These are phyloP conservation scores for Ceratitis capitata DNA, from an alignment of 1,140 invertebrate genomes.

Conservation along the genomic window DNA sequence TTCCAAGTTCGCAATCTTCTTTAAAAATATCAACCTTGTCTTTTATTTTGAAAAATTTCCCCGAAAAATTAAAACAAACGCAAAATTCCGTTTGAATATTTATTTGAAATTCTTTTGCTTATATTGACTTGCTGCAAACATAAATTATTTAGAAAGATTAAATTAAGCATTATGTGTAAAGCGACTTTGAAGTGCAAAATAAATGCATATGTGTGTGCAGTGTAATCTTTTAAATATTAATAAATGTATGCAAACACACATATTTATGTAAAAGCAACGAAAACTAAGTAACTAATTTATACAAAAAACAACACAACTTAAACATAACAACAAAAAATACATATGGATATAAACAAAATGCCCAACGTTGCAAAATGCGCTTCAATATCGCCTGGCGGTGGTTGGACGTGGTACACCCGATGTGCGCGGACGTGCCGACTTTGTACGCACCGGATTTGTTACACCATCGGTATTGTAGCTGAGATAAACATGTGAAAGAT, in stretches of 20 bases:
- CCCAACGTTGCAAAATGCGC: too few species aligned
- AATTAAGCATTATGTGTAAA: neutral
- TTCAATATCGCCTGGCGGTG: conserved; percentile 62
- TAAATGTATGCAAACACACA: neutral
- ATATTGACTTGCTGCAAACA: neutral
- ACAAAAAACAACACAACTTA: neutral
- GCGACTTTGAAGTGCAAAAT: neutral
- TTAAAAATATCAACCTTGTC: too few species aligned
- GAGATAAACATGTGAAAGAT: conserved; percentile 63
- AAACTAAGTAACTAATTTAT: neutral
- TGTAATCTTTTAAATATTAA: neutral
- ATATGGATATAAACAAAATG: neutral
- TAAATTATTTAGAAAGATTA: neutral
- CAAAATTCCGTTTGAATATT: neutral
- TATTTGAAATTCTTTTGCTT: neutral
- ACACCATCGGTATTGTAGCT: conserved; percentile 62
- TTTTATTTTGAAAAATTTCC: neutral
- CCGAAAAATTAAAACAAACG: neutral
- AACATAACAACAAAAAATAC: neutral
- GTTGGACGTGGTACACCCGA: conserved; percentile 62
- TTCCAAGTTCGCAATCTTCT: too few species aligned
- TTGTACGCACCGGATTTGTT: conserved; percentile 56
- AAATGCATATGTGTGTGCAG: neutral
- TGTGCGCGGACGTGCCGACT: conserved; percentile 59
- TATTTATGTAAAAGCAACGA: neutral